These are phyloP conservation scores for Vesta saturnalis DNA, from an alignment of 2,888 invertebrate genomes.

Conservation along the genomic window DNA sequence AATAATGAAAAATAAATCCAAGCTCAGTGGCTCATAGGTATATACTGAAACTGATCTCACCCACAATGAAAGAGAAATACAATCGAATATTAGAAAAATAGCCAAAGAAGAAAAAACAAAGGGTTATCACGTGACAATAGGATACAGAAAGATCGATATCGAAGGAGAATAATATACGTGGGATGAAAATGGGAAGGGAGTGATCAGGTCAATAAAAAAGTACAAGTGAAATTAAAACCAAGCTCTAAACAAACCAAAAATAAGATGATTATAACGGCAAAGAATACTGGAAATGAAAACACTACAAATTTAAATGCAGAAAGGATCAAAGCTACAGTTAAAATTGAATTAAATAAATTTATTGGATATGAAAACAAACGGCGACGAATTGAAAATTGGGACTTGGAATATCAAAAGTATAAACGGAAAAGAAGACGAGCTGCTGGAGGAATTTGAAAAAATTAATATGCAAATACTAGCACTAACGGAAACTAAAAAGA, in stretches of 20 bases:
- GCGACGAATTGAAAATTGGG: too few relatives aligned
- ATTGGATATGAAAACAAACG: background rate
- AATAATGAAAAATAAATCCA: background rate
- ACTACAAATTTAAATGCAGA: too few relatives aligned
- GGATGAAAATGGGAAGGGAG: background rate
- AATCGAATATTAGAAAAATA: background rate
- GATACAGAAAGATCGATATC: background rate
- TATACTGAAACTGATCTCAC: background rate
- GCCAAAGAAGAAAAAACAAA: background rate
- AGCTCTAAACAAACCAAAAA: conserved; percentile 5
- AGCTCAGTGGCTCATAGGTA: background rate
- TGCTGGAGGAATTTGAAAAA: background rate
- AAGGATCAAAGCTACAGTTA: too few relatives aligned
- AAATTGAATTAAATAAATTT: too few relatives aligned
- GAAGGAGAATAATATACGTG: conserved; percentile 8
- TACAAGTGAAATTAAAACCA: background rate
- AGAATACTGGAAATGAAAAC: background rate
- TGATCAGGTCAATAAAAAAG: background rate
- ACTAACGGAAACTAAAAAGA: background rate
- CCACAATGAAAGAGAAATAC: background rate
- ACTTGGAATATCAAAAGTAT: background rate
- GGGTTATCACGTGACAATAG: background rate
- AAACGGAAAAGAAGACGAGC: background rate
- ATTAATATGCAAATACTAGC: too few relatives aligned
- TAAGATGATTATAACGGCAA: background rate